Evolutionary conservation across 2,113 vertebrate species (phyloP), one percentile per base, ranked within the genome.

Genomic region (Pomatostomus ruficeps): DNA sequence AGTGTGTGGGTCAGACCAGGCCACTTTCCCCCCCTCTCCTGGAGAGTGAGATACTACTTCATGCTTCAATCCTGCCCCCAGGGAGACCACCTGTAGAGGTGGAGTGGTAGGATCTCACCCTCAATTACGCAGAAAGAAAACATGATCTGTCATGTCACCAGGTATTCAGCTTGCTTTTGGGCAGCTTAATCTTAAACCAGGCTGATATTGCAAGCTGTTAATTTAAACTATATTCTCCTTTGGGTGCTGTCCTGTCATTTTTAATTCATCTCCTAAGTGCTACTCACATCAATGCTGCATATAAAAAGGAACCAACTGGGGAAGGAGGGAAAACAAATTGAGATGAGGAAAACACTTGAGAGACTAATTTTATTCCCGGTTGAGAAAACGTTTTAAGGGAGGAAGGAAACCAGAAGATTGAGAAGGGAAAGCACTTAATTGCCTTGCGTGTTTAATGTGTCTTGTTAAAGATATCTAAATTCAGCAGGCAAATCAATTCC

Each of bases 151-250:
- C 45, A 52, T 12, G 23, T 84, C 75, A 90, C n/a, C 36, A 74
- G 63, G 40, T 73, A 86, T 67, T 67, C 51, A 38, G 29, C 40
- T 91, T 93, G 36, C 25, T 88, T 95, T 91, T 1, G 1, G 36
- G 74, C 4, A 7, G 42, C 61, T 89, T 74, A 63, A 70, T 91
- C 66, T 88, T 82, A 93, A 95, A 81, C 12, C 14, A 74, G 35
- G 49, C n/a, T 71, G 67, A 77, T 94, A 88, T 2, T 86, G 48
- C 65, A 94, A 77, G 57, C 38, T 90, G 88, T 92, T 94, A 88
- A 84, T 95, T 94, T 91, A 94, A 96, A 91, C 83, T 88, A 22
- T 63, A n/a, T 93, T 86, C 51, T 92, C 88, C 93, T 93, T 72
- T 83, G 90, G 59, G 88, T 93, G 68, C 76, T 80, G 71, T 73